Base-by-base conservation (phyloP, 2,797 vertebrate genomes). In the Rhinogobio ventralis region DNA sequence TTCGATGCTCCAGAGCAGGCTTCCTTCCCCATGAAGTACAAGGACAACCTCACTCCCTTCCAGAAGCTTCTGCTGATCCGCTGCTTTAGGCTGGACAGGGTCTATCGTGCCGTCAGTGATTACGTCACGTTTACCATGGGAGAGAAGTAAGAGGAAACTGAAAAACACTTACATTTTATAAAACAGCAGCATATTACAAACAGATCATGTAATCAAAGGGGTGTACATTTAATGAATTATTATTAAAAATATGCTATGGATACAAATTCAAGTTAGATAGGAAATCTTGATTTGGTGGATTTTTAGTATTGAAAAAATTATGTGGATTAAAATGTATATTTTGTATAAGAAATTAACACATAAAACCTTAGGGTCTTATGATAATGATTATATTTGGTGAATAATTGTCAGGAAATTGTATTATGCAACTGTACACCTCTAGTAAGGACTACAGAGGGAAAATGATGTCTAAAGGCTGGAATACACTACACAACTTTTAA, bases 81-180 rank as follows among this genome's bases (percentile, higher is more conserved):
- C 13, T 99, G 98, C 86, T 99, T 99, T 92, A 96, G 98, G 0
- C 95, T 99, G 68, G 98, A 99, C 71, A 93, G 98, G 7, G 95
- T 99, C 0, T 99, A 97, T 83, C 95, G 97, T 51, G 97, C 97
- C 0, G 96, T 99, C 81, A 97, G 94, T 0, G 95, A 98, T 92
- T 99, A 98, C 0, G 94, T 99, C 82, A 96, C 94, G 0, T 8
- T 94, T 82, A 97, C 95, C 0, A 97, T 99, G 96, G 95, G 96
- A 55, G 96, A 98, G 90, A 98, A 94, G 98, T 99, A 88, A 95
- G 96, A 88, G n/a, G 2, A 25, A 10, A 67, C 14, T 25, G n/a
- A 53, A 66, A 68, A 28, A 39, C 11, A 8, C 11, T n/a, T 25
- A n/a, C 30, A 17, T 8, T 15, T 77, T 17, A 64, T 30, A 53